Evolutionary conservation across 2,888 invertebrate species (phyloP).

Genomic region (Antheraea assamensis): DNA sequence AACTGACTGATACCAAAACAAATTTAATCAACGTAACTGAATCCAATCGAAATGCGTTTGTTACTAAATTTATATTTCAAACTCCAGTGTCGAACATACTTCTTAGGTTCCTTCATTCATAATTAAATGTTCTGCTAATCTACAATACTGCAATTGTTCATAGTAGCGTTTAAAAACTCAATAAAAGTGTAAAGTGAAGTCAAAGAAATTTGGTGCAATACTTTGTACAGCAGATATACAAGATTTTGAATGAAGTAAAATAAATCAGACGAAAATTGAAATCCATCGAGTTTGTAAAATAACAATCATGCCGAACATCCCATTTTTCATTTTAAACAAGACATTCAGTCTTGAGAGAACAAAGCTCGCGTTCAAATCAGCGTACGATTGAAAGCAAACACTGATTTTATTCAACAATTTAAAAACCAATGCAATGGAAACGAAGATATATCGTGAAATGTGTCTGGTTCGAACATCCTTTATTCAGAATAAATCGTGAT

Average conservation of each 20-base stretch:
- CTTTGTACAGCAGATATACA: no score
- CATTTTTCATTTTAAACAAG: conserved; percentile 1
- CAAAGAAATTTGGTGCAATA: background rate
- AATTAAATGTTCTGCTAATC: no score
- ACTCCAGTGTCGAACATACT: no score
- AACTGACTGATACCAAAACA: no score
- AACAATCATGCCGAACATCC: background rate
- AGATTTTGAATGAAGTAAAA: no score
- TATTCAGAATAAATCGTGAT: conserved; percentile 10
- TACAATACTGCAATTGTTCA: no score
- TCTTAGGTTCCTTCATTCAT: no score
- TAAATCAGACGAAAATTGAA: background rate
- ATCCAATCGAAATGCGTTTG: no score
- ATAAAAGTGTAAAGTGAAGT: background rate
- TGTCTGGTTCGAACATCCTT: conserved; percentile 14
- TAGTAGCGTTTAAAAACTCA: no score
- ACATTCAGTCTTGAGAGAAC: conserved; percentile 4
- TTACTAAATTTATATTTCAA: no score
- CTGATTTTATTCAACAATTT: conserved; percentile 17
- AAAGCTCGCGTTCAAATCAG: conserved; percentile 12
- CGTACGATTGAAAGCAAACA: conserved; percentile 21
- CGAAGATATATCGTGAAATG: conserved; percentile 4
- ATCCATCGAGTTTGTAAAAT: background rate
- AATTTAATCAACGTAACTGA: no score
- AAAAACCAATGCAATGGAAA: conserved; percentile 20